Base-by-base conservation (phyloP, 2,888 invertebrate species). In the Helobdella robusta region DNA sequence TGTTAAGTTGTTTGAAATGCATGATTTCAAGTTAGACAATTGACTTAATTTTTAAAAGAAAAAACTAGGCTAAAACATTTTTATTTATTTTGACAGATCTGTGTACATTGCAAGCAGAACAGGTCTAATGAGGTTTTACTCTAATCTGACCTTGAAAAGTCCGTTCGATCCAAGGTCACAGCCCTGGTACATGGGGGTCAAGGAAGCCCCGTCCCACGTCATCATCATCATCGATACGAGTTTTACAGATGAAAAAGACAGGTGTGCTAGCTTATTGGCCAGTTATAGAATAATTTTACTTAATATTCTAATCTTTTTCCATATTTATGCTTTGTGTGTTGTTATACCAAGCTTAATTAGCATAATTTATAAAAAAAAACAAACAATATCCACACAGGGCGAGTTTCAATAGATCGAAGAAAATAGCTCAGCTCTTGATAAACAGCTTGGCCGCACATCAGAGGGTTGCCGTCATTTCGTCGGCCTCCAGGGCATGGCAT, bases 101-200 rank as follows among this genome's bases (percentile, higher is more conserved):
- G n/a, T n/a, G 66, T 70, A 68, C 48, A 68, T 70, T 58, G 70
- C 65, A 32, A 68, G 69, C n/a, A 64, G 50, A n/a, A 56, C 66
- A 11, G 70, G 70, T 32, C 61, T 69, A 2, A 60, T 64, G 40
- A 44, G 69, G 11, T 46, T 64, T 32, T 68, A 66, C 36, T 69
- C 70, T 2, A 68, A 66, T 23, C 58, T 59, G 1, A 62, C 65
- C 32, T 68, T 67, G 66, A 59, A 60, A 40, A 36, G 52, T 18
- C 66, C 69, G 50, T 70, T 70, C 61, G 69, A 70, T 50, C 70
- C 70, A 15, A 65, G 69, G 15, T 50, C 58, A n/a, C 66, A 70
- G 23, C 70, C 69, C 3, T 70, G 69, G 69, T 70, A 69, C 59
- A 36, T 68, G 23, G 58, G 68, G 11, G 66, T 66, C 20, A 70